Percentiles rank a stretch among this genome's conserved stretches.
phyloP scores from a whole-genome alignment of 2,888 invertebrate genomes.

The Patella ulyssiponensis region DNA sequence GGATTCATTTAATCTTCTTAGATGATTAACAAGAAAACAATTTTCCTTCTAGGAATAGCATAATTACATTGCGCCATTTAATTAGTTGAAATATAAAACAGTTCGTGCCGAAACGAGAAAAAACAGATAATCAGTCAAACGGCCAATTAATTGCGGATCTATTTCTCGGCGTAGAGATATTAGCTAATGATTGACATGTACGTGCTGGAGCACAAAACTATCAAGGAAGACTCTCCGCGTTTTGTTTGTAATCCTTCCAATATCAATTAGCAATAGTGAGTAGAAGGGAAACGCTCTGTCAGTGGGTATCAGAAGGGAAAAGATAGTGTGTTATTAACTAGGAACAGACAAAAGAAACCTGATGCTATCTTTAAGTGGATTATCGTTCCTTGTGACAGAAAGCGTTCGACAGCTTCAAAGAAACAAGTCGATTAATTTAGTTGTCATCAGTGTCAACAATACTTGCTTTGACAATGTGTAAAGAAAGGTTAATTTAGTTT shows the following conservation, averaged over 20 bases:
- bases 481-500: too few species aligned
- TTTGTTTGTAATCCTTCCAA: constrained; percentile 11
- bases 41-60: not conserved
- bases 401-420: too few species aligned
- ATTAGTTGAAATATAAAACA: constrained; percentile 7
- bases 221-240: constrained; percentile 8
- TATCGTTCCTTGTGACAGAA: too few species aligned
- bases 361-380: too few species aligned
- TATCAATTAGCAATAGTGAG: not conserved
- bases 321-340: too few species aligned
- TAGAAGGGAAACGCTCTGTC: not conserved
- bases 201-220: constrained; percentile 4
- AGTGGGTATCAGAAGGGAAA: too few species aligned
- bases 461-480: too few species aligned
- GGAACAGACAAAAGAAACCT: too few species aligned
- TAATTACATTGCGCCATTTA: constrained; percentile 11
- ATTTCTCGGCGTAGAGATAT: constrained; percentile 11
- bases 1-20: constrained; percentile 5
- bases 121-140: constrained; percentile 8
- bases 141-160: constrained; percentile 6
- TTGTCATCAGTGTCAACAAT: too few species aligned
- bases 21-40: constrained; percentile 9
- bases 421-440: too few species aligned
- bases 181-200: constrained; percentile 9
- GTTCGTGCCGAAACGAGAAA: constrained; percentile 5